phyloP scores from a whole-genome alignment of 1,140 invertebrate genomes.

The Wasmannia auropunctata region DNA sequence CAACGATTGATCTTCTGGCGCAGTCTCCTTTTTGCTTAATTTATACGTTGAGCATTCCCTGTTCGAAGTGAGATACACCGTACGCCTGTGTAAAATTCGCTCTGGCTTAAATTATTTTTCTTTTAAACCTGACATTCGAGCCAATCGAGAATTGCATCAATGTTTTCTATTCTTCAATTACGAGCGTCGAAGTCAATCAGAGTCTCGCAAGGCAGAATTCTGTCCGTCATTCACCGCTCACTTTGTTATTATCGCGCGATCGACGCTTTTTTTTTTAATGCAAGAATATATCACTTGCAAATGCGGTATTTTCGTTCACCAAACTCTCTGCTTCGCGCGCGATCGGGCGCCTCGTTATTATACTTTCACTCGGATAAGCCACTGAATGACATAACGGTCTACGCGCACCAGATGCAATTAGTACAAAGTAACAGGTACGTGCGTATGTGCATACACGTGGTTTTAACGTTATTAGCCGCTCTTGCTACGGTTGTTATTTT shows the following conservation, averaged over 20 bases:
- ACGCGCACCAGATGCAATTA: conserved; percentile 38
- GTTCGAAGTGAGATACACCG: background rate
- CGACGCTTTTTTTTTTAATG: background rate
- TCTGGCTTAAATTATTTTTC: background rate
- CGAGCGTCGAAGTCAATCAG: background rate
- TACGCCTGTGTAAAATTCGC: background rate
- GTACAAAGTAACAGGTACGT: conserved; percentile 1
- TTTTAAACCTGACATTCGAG: background rate
- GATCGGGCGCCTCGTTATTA: conserved; percentile 35
- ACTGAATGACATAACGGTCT: conserved; percentile 46
- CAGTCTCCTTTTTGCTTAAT: background rate
- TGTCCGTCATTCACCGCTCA: background rate
- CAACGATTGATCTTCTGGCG: background rate
- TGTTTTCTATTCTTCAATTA: background rate
- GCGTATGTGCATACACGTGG: background rate
- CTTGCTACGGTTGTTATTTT: background rate
- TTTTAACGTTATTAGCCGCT: background rate
- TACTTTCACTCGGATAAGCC: conserved; percentile 36
- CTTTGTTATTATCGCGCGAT: background rate
- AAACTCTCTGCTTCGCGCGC: background rate
- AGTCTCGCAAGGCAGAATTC: background rate
- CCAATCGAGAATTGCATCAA: background rate
- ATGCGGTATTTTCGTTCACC: background rate
- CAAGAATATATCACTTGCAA: background rate
- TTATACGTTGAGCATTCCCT: background rate